phyloP scores from a whole-genome alignment of 2,888 invertebrate genomes.

The Cyaniris semiargus region DNA sequence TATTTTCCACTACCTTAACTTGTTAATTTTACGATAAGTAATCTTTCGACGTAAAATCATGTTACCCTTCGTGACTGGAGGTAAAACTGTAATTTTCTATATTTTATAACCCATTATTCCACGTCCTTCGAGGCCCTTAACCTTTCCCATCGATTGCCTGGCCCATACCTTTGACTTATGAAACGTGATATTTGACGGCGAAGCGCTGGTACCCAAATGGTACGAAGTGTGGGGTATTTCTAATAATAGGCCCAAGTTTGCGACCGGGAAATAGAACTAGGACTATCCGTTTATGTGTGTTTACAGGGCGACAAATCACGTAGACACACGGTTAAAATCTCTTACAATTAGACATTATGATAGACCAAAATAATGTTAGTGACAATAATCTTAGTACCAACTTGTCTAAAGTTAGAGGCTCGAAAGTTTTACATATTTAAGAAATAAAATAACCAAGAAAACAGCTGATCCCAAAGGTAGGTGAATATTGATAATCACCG shows the following conservation, averaged over 20 bases:
- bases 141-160: constrained; percentile 2
- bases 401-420: too few relatives aligned
- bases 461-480: too few relatives aligned
- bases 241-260: not conserved
- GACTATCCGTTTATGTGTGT: too few relatives aligned
- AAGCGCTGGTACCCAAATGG: not conserved
- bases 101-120: not conserved
- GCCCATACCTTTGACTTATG: not conserved
- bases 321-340: too few relatives aligned
- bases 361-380: too few relatives aligned
- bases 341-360: too few relatives aligned
- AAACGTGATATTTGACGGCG: constrained; percentile 3
- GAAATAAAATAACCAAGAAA: too few relatives aligned
- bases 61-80: not conserved
- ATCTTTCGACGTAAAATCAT: not conserved
- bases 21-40: constrained; percentile 6
- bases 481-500: too few relatives aligned
- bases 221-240: not conserved
- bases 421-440: too few relatives aligned
- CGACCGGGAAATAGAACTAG: not conserved
- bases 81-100: not conserved
- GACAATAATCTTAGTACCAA: too few relatives aligned
- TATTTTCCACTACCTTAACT: not conserved
- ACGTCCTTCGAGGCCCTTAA: not conserved
- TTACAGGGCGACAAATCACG: too few relatives aligned